Percentiles rank a stretch among this genome's conserved stretches.
These are phyloP conservation scores for Euwallacea fornicatus DNA, from an alignment of 1,140 invertebrate species.

Conservation along the genomic window DNA sequence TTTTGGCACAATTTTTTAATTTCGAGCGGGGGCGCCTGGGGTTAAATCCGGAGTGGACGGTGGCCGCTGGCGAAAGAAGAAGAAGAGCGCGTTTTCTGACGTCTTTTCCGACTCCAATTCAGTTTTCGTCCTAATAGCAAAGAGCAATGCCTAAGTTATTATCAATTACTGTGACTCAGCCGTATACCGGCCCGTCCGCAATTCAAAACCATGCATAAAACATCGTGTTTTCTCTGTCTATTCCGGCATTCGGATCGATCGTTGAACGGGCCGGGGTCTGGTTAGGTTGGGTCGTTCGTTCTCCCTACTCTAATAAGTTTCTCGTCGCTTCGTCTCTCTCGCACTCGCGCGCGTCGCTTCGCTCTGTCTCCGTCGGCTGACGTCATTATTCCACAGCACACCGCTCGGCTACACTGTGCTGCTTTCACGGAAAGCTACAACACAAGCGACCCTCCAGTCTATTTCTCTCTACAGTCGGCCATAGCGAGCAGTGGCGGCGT, in stretches of 20 bases:
- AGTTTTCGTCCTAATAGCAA: constrained; percentile 44
- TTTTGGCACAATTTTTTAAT: no score
- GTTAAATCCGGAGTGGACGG: no score
- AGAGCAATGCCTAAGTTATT: constrained; percentile 55
- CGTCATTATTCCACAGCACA: constrained; percentile 52
- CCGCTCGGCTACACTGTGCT: constrained; percentile 53
- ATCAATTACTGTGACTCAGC: constrained; percentile 57
- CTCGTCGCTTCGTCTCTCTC: constrained; percentile 44
- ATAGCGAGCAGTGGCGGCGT: constrained; percentile 33
- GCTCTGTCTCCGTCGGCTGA: constrained; percentile 46
- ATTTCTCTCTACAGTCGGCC: constrained; percentile 53
- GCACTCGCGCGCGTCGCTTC: constrained; percentile 14
- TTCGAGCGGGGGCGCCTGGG: no score
- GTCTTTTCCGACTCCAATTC: constrained; percentile 37
- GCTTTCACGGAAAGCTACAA: constrained; percentile 55
- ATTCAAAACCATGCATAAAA: constrained; percentile 54
- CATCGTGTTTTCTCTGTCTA: constrained; percentile 52
- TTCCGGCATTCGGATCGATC: constrained; percentile 54
- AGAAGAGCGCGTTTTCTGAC: constrained; percentile 36
- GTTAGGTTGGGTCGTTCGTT: constrained; percentile 53
- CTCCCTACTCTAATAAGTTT: constrained; percentile 52
- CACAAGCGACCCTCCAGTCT: constrained; percentile 53
- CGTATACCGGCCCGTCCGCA: constrained; percentile 51
- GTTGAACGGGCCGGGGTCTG: constrained; percentile 49
- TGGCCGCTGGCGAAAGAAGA: constrained; percentile 3